A percentile compares a stretch with the other conserved stretches of the same genome.
Conservation (phyloP, 2,888 invertebrate species). For the Pandemis heparana region DNA sequence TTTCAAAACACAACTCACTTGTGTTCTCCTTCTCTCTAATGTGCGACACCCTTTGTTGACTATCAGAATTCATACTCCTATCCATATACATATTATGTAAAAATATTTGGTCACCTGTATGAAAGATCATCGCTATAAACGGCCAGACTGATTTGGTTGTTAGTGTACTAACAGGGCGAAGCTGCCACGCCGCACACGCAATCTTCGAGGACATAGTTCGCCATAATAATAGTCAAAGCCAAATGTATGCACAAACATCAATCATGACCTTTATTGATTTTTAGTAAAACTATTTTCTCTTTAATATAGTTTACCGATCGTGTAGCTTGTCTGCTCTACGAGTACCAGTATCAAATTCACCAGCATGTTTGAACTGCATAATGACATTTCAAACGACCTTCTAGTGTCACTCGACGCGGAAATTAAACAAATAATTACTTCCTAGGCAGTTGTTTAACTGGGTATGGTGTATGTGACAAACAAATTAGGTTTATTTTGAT, state of each 20-base stretch:
- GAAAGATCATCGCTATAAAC: too few species aligned
- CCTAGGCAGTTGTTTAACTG: conserved; percentile 52
- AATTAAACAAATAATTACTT: conserved; percentile 76
- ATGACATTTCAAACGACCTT: conserved; percentile 73
- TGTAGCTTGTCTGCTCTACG: neutral
- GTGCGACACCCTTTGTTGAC: neutral
- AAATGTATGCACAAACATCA: too few species aligned
- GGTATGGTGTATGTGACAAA: conserved; percentile 49
- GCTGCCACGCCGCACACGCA: too few species aligned
- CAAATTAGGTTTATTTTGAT: conserved; percentile 42
- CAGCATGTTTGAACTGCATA: conserved; percentile 43
- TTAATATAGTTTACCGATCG: neutral
- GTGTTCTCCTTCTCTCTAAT: neutral
- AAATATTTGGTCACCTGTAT: too few species aligned
- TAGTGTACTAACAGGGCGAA: too few species aligned
- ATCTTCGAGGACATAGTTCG: too few species aligned
- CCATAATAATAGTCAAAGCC: too few species aligned
- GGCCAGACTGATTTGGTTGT: too few species aligned
- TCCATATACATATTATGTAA: too few species aligned
- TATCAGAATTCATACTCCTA: too few species aligned
- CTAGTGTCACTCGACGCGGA: conserved; percentile 73
- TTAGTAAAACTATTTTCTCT: neutral
- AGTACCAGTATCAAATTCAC: conserved; percentile 27
- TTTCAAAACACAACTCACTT: neutral
- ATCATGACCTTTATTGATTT: neutral